Percentiles rank a stretch among this genome's conserved stretches.
phyloP scores from a whole-genome alignment of 2,797 vertebrate species.

The Orientallactaga sibirica region DNA sequence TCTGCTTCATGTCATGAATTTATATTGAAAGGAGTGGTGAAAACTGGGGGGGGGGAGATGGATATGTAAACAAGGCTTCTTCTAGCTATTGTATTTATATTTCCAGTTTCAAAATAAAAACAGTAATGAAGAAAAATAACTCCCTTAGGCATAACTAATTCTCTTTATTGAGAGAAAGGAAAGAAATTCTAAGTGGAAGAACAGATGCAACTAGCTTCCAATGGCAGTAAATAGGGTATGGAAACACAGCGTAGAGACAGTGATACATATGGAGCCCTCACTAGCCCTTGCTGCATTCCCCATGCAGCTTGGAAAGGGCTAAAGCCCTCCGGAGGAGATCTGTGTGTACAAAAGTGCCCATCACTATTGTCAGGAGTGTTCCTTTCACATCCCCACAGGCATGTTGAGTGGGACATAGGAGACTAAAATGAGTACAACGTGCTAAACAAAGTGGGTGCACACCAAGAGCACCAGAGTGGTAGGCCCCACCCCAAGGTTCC shows the following conservation, averaged over 20 bases:
- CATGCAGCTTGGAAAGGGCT: not conserved
- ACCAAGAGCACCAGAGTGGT: too few species aligned
- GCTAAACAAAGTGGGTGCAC: not conserved
- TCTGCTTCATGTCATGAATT: not conserved
- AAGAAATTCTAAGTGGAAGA: not conserved
- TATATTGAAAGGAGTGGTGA: not conserved
- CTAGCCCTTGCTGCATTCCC: not conserved
- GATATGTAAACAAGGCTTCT: not conserved
- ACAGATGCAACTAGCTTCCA: not conserved
- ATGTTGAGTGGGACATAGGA: not conserved
- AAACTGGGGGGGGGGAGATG: not conserved
- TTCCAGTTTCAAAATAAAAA: constrained; percentile 44
- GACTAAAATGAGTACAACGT: not conserved
- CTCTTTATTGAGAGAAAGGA: not conserved
- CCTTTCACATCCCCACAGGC: not conserved
- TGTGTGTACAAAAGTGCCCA: not conserved
- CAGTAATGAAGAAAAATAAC: not conserved
- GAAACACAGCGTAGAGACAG: not conserved
- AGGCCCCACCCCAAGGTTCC: too few species aligned
- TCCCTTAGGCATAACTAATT: not conserved
- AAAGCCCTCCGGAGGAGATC: not conserved
- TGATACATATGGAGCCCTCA: not conserved
- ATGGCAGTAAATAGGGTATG: not conserved
- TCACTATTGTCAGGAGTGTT: not conserved
- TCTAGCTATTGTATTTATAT: not conserved